A percentile compares a stretch with the other conserved stretches of the same genome.
These are phyloP conservation scores for Branchinecta lindahli DNA, from an alignment of 1,140 invertebrate genomes.

Conservation along the genomic window DNA sequence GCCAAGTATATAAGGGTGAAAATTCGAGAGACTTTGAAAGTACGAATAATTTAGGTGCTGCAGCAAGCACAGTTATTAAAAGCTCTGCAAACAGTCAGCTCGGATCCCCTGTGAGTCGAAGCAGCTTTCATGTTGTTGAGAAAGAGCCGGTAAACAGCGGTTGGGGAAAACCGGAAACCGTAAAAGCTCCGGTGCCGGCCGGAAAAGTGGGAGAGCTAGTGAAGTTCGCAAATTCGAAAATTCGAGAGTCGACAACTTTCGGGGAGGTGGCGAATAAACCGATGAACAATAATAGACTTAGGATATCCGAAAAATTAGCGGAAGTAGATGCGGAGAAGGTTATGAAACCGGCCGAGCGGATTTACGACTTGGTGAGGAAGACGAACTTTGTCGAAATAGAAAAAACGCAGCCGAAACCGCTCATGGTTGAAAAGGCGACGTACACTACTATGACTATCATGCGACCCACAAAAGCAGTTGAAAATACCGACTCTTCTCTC, in stretches of 20 bases:
- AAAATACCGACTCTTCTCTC: neutral
- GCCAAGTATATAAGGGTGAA: too few relatives aligned
- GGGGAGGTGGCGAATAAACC: neutral
- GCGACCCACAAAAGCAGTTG: neutral
- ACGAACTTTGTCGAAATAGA: neutral
- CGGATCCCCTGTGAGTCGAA: too few relatives aligned
- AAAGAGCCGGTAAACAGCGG: too few relatives aligned
- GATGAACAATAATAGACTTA: neutral
- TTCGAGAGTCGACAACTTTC: neutral
- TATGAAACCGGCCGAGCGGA: neutral
- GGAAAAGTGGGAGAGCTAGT: too few relatives aligned
- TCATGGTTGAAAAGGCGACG: neutral
- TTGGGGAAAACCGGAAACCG: too few relatives aligned
- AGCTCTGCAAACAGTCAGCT: too few relatives aligned
- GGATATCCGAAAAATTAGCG: neutral
- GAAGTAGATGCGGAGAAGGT: neutral
- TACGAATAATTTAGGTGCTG: too few relatives aligned
- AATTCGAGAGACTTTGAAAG: too few relatives aligned
- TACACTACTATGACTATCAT: neutral
- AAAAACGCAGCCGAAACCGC: neutral
- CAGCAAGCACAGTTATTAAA: too few relatives aligned
- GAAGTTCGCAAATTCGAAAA: neutral
- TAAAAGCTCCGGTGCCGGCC: too few relatives aligned
- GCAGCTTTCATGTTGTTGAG: too few relatives aligned
- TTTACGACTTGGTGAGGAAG: neutral